Evolutionary conservation across 2,888 invertebrate species (phyloP).

Genomic region (Gandaritis pyraliata): DNA sequence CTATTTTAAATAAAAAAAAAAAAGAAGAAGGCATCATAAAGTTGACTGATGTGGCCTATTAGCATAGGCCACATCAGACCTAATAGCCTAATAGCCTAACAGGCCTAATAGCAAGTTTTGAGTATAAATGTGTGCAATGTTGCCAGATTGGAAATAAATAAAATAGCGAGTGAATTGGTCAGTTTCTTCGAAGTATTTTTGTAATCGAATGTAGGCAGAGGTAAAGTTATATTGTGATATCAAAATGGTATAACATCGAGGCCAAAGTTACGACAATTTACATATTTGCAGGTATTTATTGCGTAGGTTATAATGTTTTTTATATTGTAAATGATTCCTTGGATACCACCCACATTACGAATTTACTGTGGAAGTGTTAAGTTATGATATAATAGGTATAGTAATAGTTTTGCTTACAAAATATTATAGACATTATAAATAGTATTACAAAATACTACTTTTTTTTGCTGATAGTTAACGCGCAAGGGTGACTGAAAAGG

Average conservation of each 20-base stretch:
- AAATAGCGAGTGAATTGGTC: conserved; percentile 26
- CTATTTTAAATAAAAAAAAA: no score
- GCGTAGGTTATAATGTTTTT: conserved; percentile 42
- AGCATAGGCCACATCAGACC: no score
- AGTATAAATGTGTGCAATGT: no score
- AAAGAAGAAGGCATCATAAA: no score
- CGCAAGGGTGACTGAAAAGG: conserved; percentile 16
- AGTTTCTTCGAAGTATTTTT: conserved; percentile 26
- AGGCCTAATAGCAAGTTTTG: no score
- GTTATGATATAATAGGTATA: conserved; percentile 38
- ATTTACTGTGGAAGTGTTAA: conserved; percentile 37
- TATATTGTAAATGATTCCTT: conserved; percentile 35
- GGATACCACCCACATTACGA: conserved; percentile 36
- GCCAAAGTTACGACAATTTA: conserved; percentile 39
- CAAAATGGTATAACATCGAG: conserved; percentile 37
- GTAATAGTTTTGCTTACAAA: conserved; percentile 29
- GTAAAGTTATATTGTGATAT: conserved; percentile 36
- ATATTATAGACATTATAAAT: no score
- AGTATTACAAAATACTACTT: background rate
- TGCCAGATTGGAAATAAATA: background rate
- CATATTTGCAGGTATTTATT: conserved; percentile 43
- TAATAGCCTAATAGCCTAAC: no score
- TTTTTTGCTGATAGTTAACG: conserved; percentile 11
- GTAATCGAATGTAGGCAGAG: conserved; percentile 18
- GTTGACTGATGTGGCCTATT: no score